Evolutionary conservation across 2,888 invertebrate genomes (phyloP).

Genomic region (Calameuta idolon): DNA sequence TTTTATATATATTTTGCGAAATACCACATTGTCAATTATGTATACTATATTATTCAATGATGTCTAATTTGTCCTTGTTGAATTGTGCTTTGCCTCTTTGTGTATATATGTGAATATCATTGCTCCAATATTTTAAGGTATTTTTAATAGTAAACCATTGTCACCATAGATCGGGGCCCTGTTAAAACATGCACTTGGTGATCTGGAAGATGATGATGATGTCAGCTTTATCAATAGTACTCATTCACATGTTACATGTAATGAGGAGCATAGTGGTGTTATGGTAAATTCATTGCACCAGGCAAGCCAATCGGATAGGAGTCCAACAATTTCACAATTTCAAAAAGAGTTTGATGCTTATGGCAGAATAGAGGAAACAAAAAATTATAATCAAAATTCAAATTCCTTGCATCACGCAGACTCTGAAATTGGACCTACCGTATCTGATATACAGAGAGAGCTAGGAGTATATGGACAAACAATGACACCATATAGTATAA

Average conservation of each 20-base stretch:
- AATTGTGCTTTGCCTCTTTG: background rate
- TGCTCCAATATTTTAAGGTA: background rate
- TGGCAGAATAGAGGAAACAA: constrained; percentile 33
- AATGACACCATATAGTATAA: constrained; percentile 41
- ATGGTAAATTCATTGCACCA: constrained; percentile 35
- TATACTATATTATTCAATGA: background rate
- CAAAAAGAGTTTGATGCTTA: constrained; percentile 51
- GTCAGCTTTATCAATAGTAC: constrained; percentile 73
- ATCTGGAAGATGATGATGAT: constrained; percentile 75
- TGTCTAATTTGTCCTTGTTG: background rate
- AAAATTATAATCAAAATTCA: constrained; percentile 39
- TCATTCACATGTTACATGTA: constrained; percentile 48
- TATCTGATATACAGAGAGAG: constrained; percentile 45
- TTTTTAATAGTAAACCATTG: background rate
- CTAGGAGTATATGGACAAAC: constrained; percentile 40
- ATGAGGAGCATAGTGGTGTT: constrained; percentile 38
- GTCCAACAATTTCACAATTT: constrained; percentile 45
- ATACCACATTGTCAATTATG: background rate
- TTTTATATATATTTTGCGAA: constrained; percentile 25
- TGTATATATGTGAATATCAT: constrained; percentile 1
- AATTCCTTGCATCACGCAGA: constrained; percentile 36
- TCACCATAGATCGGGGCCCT: constrained; percentile 72
- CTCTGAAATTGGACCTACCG: constrained; percentile 35
- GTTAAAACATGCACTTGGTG: constrained; percentile 77
- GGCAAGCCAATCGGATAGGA: constrained; percentile 33